Conservation (phyloP, 2,888 invertebrate species). For the Eledona agricola region DNA sequence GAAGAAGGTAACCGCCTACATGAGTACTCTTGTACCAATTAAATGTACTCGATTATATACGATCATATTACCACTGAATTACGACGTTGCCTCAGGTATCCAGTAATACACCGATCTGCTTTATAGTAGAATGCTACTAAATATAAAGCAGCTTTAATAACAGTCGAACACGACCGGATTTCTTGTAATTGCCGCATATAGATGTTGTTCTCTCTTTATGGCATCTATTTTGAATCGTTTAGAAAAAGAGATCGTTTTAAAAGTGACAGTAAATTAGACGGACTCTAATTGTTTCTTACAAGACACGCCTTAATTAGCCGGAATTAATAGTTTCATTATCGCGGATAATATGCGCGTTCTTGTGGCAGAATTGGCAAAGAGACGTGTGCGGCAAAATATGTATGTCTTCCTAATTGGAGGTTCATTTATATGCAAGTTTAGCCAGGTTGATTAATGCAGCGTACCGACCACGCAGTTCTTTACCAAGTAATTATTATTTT, state of each 20-base stretch:
- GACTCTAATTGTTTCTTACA: conserved; percentile 25
- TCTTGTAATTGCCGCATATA: conserved; percentile 47
- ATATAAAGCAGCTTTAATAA: conserved; percentile 49
- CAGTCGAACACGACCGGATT: conserved; percentile 43
- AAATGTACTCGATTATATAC: conserved; percentile 56
- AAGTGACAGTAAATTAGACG: conserved; percentile 13
- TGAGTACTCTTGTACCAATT: conserved; percentile 56
- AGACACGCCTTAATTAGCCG: conserved; percentile 12
- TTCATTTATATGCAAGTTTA: no score
- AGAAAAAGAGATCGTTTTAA: conserved; percentile 13
- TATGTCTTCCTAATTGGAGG: no score
- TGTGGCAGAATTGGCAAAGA: no score
- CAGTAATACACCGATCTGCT: conserved; percentile 53
- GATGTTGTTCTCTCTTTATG: conserved; percentile 43
- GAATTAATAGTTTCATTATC: conserved; percentile 13
- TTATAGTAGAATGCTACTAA: conserved; percentile 47
- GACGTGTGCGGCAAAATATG: no score
- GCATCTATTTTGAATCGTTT: conserved; percentile 30
- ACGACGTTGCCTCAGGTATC: conserved; percentile 52
- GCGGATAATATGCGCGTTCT: conserved; percentile 9
- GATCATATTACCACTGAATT: conserved; percentile 59
- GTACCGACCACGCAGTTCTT: no score
- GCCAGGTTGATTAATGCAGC: no score
- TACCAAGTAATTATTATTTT: no score
- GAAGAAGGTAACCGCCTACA: conserved; percentile 51